Evolutionary conservation across 2,888 invertebrate species (phyloP), one percentile per base, ranked within the genome.

Genomic region (Drosophila kuntzei): DNA sequence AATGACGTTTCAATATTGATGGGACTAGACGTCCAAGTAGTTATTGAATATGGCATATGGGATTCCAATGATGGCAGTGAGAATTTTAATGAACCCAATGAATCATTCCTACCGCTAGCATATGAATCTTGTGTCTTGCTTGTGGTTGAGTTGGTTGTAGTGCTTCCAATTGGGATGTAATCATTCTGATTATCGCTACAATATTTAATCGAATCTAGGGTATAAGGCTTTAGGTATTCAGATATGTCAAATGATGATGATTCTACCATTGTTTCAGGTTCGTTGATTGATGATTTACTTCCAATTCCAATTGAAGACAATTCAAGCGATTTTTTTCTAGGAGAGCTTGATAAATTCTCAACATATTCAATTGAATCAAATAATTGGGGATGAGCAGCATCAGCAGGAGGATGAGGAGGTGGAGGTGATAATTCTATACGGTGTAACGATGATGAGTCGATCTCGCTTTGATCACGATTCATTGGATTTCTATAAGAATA

Each of bases 161-260:
- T 43, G 34, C 16, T 34, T 27, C 2, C 20, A 20, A 11, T 34
- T 18, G 44, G 18, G 25, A 27, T 41, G 25, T 29, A 22, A 55
- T 50, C 46, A 44, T 46, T 46, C 41, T 53, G 9, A 27, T 54
- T 44, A 29, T 50, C 69, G 11, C 22, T 29, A 34, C 53, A 18
- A 54, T 60, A 67, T 49, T 49, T 20, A 49, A 71, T 66, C 43
- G 63, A 36, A 12, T 84, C 68, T 36, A 85, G 76, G 68, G 71
- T 73, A 62, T 80, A 89, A 27, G 88, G 79, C 63, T 87, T 82
- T 5, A 89, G 54, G 59, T 89, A 90, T 39, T 89, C 82, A 41
- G 75, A 62, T 53, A 81, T 74, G 36, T 85, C 75, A 50, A 73
- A 81, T 55, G 73, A 44, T 53, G 76, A 57, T 65, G 67, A 12